phyloP scores from a whole-genome alignment of 2,113 vertebrate species.

The Megaleporinus macrocephalus region DNA sequence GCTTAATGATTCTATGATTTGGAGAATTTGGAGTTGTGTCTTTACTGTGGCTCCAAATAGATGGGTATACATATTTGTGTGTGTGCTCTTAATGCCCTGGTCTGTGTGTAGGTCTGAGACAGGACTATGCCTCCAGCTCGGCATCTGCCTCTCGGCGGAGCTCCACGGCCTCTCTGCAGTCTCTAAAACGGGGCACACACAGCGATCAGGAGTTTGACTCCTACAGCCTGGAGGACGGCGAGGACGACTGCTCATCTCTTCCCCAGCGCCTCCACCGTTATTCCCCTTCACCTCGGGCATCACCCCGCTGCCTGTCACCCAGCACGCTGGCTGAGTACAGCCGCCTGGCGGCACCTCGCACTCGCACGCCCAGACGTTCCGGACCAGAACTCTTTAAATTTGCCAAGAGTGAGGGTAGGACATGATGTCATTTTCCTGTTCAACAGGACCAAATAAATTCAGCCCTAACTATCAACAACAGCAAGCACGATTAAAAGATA shows the following conservation, averaged over 20 bases:
- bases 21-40: not conserved
- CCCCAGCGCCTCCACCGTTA: slow-evolving; percentile 79
- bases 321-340: slow-evolving; percentile 74
- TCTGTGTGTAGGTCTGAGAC: slow-evolving; percentile 81
- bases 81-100: not conserved
- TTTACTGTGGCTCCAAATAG: not conserved
- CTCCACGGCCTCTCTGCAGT: slow-evolving; percentile 88
- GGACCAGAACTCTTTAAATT: slow-evolving; percentile 85
- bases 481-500: too few relatives aligned
- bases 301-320: slow-evolving; percentile 87
- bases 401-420: slow-evolving; percentile 83
- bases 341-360: slow-evolving; percentile 69
- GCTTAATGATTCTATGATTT: too few relatives aligned
- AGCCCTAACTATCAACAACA: too few relatives aligned
- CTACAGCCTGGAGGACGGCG: slow-evolving; percentile 89
- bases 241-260: slow-evolving; percentile 78
- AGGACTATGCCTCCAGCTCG: slow-evolving; percentile 89
- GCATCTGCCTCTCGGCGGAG: slow-evolving; percentile 86
- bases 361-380: slow-evolving; percentile 79
- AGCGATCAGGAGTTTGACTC: slow-evolving; percentile 92
- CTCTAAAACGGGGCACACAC: slow-evolving; percentile 86
- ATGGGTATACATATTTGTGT: not conserved
- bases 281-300: slow-evolving; percentile 85
- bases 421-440: not conserved
- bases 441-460: not conserved